Evolutionary conservation across 2,888 invertebrate species (phyloP).

Genomic region (Protodeltote pygarga): DNA sequence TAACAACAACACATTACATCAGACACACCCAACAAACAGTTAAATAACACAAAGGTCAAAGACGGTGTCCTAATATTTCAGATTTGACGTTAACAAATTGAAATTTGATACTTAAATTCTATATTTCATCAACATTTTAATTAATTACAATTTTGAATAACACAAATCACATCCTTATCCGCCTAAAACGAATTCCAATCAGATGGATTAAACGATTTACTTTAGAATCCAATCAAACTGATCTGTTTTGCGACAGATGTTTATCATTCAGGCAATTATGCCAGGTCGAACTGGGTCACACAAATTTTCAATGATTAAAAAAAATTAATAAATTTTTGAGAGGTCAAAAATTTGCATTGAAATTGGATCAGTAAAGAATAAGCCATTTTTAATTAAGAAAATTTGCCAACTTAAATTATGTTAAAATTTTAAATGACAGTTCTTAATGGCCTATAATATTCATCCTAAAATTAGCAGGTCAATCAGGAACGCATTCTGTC

Average conservation of each 20-base stretch:
- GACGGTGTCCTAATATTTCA: neutral
- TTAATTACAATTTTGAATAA: constrained; percentile 3
- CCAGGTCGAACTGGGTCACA: constrained; percentile 13
- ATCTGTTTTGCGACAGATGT: constrained; percentile 21
- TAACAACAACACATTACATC: constrained; percentile 7
- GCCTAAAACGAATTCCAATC: constrained; percentile 10
- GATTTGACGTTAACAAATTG: neutral
- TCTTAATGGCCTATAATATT: constrained; percentile 1
- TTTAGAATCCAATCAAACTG: constrained; percentile 20
- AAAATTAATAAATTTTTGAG: constrained; percentile 1
- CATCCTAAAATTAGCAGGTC: constrained; percentile 4
- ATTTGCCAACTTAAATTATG: constrained; percentile 1
- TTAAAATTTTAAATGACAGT: constrained; percentile 2
- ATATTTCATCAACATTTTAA: neutral
- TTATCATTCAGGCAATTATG: constrained; percentile 20
- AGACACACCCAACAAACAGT: neutral
- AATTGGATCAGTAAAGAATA: constrained; percentile 8
- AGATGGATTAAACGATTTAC: constrained; percentile 21
- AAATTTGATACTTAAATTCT: neutral
- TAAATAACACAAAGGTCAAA: neutral
- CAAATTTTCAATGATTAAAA: constrained; percentile 3
- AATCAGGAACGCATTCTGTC: constrained; percentile 7
- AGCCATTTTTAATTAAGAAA: constrained; percentile 8
- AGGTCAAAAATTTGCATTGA: constrained; percentile 12
- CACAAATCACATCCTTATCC: constrained; percentile 1